phyloP scores from a whole-genome alignment of 2,888 invertebrate species.

The Neoscelio sp. region DNA sequence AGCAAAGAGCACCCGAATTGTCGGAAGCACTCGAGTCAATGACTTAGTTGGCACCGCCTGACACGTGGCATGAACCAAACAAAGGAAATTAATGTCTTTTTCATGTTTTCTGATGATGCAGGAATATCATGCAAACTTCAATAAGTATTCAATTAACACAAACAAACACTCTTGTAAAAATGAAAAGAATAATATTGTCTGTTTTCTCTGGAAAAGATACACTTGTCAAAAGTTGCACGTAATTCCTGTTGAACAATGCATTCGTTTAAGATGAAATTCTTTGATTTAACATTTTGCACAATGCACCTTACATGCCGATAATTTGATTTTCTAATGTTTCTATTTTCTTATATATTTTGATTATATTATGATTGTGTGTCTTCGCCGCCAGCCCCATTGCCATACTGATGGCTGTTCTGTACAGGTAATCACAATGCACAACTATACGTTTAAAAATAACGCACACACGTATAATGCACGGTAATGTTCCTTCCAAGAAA shows the following conservation, averaged over 20 bases:
- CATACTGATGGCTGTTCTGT: conserved; percentile 96
- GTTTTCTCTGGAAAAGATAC: neutral
- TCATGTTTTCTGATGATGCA: conserved; percentile 46
- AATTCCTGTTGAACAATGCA: conserved; percentile 13
- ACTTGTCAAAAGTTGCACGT: conserved; percentile 17
- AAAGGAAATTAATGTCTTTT: conserved; percentile 61
- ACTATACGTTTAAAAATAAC: conserved; percentile 80
- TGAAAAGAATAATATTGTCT: neutral
- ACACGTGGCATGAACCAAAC: conserved; percentile 62
- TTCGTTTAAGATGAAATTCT: conserved; percentile 25
- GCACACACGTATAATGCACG: conserved; percentile 77
- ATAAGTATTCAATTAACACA: neutral
- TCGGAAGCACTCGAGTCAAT: conserved; percentile 67
- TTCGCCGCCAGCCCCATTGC: conserved; percentile 95
- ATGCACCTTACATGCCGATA: conserved; percentile 74
- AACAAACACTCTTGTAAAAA: neutral
- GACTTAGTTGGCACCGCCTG: conserved; percentile 66
- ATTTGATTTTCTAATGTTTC: conserved; percentile 80
- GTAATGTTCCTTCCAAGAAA: conserved; percentile 69
- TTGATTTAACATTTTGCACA: conserved; percentile 66
- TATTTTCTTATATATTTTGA: conserved; percentile 82
- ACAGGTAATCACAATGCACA: conserved; percentile 91
- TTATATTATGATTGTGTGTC: conserved; percentile 87
- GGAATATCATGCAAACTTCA: conserved; percentile 52
- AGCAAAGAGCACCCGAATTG: conserved; percentile 68